A percentile compares a stretch with the other conserved stretches of the same genome.
Conservation (phyloP, 2,113 vertebrate species). For the Crotophaga sulcirostris region DNA sequence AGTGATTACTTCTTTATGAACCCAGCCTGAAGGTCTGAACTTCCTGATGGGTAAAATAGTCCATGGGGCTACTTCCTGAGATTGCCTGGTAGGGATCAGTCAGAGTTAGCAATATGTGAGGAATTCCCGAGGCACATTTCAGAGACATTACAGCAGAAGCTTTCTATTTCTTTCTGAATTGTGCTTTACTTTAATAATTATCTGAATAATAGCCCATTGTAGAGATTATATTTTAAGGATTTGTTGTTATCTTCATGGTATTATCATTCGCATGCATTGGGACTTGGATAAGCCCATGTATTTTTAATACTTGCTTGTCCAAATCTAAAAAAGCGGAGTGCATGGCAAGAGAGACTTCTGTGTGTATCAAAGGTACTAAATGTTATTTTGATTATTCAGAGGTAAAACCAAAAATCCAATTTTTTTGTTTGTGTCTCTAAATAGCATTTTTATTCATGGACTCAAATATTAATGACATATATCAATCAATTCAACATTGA, state of each 20-base stretch:
- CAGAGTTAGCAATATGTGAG: constrained; percentile 77
- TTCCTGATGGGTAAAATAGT: constrained; percentile 83
- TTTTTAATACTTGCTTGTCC: neutral
- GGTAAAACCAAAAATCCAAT: neutral
- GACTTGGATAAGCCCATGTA: neutral
- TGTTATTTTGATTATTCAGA: neutral
- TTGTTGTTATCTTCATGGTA: neutral
- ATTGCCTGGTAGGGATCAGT: constrained; percentile 75
- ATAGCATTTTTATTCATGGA: neutral
- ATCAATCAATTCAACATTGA: neutral
- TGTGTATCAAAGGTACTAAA: neutral
- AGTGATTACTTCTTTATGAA: constrained; percentile 87
- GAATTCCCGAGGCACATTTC: constrained; percentile 69
- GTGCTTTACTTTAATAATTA: neutral
- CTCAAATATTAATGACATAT: neutral
- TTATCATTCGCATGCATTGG: neutral
- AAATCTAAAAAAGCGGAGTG: neutral
- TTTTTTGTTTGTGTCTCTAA: neutral
- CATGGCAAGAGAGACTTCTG: neutral
- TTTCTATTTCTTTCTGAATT: neutral
- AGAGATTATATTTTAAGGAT: neutral
- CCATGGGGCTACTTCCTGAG: constrained; percentile 86
- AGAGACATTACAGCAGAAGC: neutral
- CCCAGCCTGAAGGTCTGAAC: constrained; percentile 87
- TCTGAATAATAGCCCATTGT: neutral